Conservation (phyloP, 2,888 invertebrate species). For the Ophioninae sp. region DNA sequence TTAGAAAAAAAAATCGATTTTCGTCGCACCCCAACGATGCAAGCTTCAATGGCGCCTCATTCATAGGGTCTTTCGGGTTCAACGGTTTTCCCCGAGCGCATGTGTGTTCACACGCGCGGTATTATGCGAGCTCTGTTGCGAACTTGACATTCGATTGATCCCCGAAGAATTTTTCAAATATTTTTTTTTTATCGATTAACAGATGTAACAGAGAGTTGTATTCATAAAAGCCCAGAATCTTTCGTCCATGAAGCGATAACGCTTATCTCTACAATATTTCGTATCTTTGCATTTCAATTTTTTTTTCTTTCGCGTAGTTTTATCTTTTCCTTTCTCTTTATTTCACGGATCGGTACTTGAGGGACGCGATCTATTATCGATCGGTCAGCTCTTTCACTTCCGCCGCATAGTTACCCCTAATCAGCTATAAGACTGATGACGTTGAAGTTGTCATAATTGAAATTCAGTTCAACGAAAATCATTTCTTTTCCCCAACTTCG, state of each 20-base stretch:
- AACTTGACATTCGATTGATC: conserved; percentile 46
- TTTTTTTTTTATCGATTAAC: conserved; percentile 32
- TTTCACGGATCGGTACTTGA: conserved; percentile 39
- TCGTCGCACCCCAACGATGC: background rate
- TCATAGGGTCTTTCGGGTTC: conserved; percentile 4
- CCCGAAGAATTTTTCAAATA: conserved; percentile 38
- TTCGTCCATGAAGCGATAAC: conserved; percentile 43
- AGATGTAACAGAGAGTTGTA: conserved; percentile 31
- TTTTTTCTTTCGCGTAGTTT: conserved; percentile 27
- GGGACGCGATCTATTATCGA: conserved; percentile 54
- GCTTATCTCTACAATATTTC: conserved; percentile 42
- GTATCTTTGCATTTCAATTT: conserved; percentile 17
- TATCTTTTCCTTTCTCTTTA: conserved; percentile 27
- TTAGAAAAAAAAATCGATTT: background rate
- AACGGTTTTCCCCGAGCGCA: background rate
- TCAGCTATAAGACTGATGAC: too few species aligned
- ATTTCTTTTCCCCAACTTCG: too few species aligned
- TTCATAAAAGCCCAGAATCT: conserved; percentile 35
- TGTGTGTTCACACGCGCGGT: background rate
- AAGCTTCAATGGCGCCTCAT: background rate
- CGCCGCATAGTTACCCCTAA: conserved; percentile 22
- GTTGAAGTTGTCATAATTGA: too few species aligned
- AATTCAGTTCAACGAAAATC: too few species aligned
- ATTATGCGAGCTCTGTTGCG: conserved; percentile 13
- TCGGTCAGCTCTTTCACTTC: conserved; percentile 53